Evolutionary conservation across 2,113 vertebrate genomes (phyloP), one percentile per base, ranked within the genome.

Genomic region (Glareola pratincola): DNA sequence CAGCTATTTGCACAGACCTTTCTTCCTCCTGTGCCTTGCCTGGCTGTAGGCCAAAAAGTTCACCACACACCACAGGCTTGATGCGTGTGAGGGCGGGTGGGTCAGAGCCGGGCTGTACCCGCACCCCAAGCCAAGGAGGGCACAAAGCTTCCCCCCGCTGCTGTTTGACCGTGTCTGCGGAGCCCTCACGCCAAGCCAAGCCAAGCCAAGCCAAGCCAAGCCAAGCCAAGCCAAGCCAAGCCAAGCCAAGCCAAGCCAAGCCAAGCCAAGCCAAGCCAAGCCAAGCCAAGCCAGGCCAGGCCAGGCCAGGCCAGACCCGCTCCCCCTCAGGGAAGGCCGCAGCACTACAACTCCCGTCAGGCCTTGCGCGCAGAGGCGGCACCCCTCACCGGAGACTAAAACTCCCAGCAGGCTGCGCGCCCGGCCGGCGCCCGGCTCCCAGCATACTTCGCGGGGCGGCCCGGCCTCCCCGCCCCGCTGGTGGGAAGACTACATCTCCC

Each of bases 321-420:
- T 20, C 59, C 16, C 18, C 16, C 37, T 14, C 19, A 18, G 32
- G 8, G 30, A 12, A 2, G 3, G 4, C 17, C 6, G 7, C 63
- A 7, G 36, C 24, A 72, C 90, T 75, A 57, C 74, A n/a, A 39
- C 27, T 85, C 88, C 96, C 94, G 16, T 27, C 19, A 81, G 12
- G 2, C 68, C 11, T 20, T 39, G 50, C 76, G 53, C 17, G 13
- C 27, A 4, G 17, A 16, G 17, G 10, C 14, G 1, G 20, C 0
- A 17, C 22, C 2, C 66, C 7, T 14, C 48, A 3, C 19, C 13
- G 3, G 3, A 27, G 81, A 97, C 97, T 97, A 95, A 95, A 34
- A 7, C 30, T 96, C 97, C 98, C 98, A 56, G 75, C 30, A 76
- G 77, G n/a, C 94, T 18, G 18, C 27, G 91, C 95, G 87, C 1